These are phyloP conservation scores for Drosophila lacertosa DNA, from an alignment of 1,140 invertebrate genomes.

Conservation along the genomic window DNA sequence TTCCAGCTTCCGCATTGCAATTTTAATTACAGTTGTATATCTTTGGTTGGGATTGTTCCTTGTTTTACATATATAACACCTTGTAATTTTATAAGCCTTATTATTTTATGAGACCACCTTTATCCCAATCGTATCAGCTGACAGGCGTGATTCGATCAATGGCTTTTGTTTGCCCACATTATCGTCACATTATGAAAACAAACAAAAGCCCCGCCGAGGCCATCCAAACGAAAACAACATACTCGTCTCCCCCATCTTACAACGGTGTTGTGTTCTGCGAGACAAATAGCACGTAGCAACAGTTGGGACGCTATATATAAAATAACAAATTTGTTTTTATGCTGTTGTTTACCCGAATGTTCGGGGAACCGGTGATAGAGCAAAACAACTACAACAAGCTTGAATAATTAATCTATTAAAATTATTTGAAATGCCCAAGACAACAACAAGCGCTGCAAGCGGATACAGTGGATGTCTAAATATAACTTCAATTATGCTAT, in stretches of 20 bases:
- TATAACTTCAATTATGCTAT: conserved; percentile 74
- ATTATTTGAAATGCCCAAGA: conserved; percentile 9
- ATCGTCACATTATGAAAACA: conserved; percentile 41
- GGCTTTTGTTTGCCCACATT: conserved; percentile 39
- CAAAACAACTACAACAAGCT: background rate
- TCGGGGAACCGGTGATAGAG: background rate
- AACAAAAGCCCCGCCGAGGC: conserved; percentile 47
- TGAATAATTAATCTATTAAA: conserved; percentile 13
- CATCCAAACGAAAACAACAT: conserved; percentile 33
- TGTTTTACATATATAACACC: background rate
- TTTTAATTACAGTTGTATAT: conserved; percentile 20
- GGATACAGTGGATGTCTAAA: conserved; percentile 74
- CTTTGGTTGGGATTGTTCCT: conserved; percentile 6
- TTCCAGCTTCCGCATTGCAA: conserved; percentile 45
- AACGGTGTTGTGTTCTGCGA: conserved; percentile 26
- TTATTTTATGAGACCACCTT: conserved; percentile 15
- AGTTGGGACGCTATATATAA: conserved; percentile 46
- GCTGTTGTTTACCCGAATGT: conserved; percentile 54
- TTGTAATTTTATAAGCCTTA: conserved; percentile 12
- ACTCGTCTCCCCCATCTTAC: conserved; percentile 16
- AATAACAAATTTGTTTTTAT: conserved; percentile 59
- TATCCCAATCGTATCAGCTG: conserved; percentile 19
- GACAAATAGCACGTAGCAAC: conserved; percentile 76
- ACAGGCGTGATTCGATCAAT: conserved; percentile 23
- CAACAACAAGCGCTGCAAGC: conserved; percentile 23